Evolutionary conservation across 2,797 vertebrate genomes (phyloP), one percentile per base, ranked within the genome.

Genomic region (Podargus strigoides): DNA sequence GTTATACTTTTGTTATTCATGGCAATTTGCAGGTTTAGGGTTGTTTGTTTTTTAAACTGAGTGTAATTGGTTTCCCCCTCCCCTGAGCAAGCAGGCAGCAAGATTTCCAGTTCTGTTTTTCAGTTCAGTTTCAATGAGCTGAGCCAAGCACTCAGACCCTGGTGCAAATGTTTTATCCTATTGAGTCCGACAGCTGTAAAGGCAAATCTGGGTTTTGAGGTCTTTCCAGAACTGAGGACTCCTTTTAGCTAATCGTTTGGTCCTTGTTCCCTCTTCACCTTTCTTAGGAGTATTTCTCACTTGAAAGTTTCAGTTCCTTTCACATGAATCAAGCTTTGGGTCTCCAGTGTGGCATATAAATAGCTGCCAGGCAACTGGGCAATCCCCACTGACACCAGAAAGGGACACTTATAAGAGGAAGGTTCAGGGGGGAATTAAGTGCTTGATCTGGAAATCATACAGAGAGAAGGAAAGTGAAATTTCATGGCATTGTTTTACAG

Each of bases 401-500:
- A 93, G 79, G 53, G 69, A 75, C 34, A 24, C 37, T 73, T 27
- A 10, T 1, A 46, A 44, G 67, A 91, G 75, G 26, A 66, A 88
- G 26, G 60, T 79, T 73, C 5, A 7, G 26, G 8, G 9, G 20
- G 9, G 16, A 14, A 66, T 76, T 63, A 62, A 82, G 6, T 42
- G n/a, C 72, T 52, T 76, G 39, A 64, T 86, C 56, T 84, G 73
- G 56, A 92, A 93, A 56, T 55, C 37, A 55, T 11, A 58, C 10
- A 27, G 68, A 36, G 68, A 82, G 75, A 85, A 74, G 55, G 62
- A 73, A 93, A 90, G 67, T 52, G 46, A 60, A 79, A 76, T 94
- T 87, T 70, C n/a, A 22, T 87, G 58, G 30, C 53, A 59, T 60
- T 90, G 80, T 93, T 94, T 94, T 81, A 85, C 47, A 80, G 94